Conservation (phyloP, 2,113 vertebrate species). For the Tachysurus fulvidraco region DNA sequence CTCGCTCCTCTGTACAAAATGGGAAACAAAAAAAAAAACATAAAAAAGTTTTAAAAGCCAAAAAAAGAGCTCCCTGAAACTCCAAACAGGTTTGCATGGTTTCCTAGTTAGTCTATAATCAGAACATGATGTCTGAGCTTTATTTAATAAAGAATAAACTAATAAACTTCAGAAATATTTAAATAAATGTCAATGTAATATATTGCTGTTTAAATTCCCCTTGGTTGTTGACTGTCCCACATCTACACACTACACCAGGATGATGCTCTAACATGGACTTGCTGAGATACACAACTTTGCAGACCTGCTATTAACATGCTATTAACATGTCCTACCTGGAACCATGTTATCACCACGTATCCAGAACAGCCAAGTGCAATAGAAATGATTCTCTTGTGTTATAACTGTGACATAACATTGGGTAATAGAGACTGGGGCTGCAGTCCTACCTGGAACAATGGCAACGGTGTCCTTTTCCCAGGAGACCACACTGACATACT, state of each 20-base stretch:
- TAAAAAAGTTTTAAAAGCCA: constrained; percentile 40
- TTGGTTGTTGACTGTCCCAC: not conserved
- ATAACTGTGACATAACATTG: not conserved
- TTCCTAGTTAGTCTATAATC: constrained; percentile 33
- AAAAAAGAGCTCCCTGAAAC: constrained; percentile 40
- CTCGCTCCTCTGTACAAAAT: constrained; percentile 51
- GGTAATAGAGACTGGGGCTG: constrained; percentile 1
- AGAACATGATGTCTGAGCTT: constrained; percentile 19
- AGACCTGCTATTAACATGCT: not conserved
- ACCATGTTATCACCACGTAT: constrained; percentile 40
- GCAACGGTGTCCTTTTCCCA: constrained; percentile 99
- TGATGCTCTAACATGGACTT: not conserved
- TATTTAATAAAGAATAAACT: constrained; percentile 2
- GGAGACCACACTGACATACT: constrained; percentile 97
- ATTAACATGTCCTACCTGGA: no score
- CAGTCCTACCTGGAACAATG: constrained; percentile 91
- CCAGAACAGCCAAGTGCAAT: not conserved
- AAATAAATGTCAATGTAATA: not conserved
- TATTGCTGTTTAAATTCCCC: not conserved
- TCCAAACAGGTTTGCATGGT: constrained; percentile 1
- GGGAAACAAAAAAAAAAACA: constrained; percentile 32
- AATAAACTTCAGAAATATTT: constrained; percentile 1
- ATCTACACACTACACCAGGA: not conserved
- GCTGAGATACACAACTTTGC: constrained; percentile 19
- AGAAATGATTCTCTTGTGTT: not conserved